phyloP scores from a whole-genome alignment of 2,888 invertebrate genomes.

The Lepidocyrtoides sp. region DNA sequence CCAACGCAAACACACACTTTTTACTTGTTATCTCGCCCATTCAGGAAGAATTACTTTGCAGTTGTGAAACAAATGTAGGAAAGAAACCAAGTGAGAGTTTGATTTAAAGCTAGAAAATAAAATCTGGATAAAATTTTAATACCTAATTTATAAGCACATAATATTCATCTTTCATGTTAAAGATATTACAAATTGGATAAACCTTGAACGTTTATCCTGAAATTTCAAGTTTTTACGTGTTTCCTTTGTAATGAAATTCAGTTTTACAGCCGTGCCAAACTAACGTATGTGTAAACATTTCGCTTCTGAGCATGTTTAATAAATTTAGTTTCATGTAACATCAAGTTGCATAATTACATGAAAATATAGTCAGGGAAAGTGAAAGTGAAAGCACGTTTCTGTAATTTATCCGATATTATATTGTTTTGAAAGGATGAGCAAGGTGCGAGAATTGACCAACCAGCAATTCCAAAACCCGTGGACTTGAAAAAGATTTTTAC shows the following conservation, averaged over 20 bases:
- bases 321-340: background rate
- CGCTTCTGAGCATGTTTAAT: background rate
- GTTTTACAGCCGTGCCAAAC: background rate
- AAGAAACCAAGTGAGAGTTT: slow-evolving; percentile 41
- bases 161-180: too few relatives aligned
- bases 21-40: slow-evolving; percentile 4
- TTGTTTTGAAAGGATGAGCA: slow-evolving; percentile 75
- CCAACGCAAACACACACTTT: background rate
- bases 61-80: slow-evolving; percentile 54
- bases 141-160: too few relatives aligned
- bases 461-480: slow-evolving; percentile 87
- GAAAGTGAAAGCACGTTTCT: background rate
- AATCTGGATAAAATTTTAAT: too few relatives aligned
- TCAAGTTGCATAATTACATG: background rate
- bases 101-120: too few relatives aligned
- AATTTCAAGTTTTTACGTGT: background rate
- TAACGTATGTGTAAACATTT: background rate
- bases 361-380: background rate
- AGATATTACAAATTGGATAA: background rate
- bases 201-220: background rate
- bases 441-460: slow-evolving; percentile 73
- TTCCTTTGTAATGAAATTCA: too few relatives aligned
- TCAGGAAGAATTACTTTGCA: slow-evolving; percentile 50
- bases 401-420: background rate
- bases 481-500: slow-evolving; percentile 96